These are phyloP conservation scores for Aphelinus certus DNA, from an alignment of 1,140 invertebrate species.

Conservation along the genomic window DNA sequence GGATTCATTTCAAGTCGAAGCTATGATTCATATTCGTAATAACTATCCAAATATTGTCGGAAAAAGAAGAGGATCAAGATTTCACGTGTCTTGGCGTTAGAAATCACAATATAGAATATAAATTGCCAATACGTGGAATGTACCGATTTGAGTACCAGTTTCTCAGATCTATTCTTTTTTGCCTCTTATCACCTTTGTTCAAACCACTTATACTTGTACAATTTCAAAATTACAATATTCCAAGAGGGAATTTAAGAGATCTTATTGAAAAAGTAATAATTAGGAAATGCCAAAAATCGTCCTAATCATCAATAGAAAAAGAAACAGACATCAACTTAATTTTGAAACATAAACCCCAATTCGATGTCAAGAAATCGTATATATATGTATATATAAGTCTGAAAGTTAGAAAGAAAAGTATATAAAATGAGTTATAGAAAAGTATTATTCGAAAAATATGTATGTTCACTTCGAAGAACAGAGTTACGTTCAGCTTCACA, in stretches of 20 bases:
- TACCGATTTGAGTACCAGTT: not conserved
- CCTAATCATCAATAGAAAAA: no score
- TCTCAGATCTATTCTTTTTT: constrained; percentile 36
- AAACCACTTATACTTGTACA: constrained; percentile 25
- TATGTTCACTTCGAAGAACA: constrained; percentile 21
- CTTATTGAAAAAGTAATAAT: not conserved
- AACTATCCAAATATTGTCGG: no score
- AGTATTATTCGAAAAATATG: not conserved
- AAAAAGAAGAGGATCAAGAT: no score
- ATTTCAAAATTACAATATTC: constrained; percentile 19
- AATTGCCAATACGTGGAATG: no score
- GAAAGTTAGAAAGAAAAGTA: constrained; percentile 23
- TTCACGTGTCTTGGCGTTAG: no score
- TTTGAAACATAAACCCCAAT: not conserved
- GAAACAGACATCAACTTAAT: no score
- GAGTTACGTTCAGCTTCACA: constrained; percentile 36
- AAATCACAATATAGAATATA: no score
- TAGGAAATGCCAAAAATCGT: no score
- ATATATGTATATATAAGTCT: constrained; percentile 8
- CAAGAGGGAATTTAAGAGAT: not conserved
- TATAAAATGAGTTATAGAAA: not conserved
- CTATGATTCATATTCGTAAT: no score
- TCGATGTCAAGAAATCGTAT: not conserved
- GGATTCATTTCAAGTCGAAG: no score
- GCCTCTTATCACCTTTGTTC: constrained; percentile 28